Evolutionary conservation across 1,140 invertebrate genomes (phyloP).

Genomic region (Lepidurus packardi): DNA sequence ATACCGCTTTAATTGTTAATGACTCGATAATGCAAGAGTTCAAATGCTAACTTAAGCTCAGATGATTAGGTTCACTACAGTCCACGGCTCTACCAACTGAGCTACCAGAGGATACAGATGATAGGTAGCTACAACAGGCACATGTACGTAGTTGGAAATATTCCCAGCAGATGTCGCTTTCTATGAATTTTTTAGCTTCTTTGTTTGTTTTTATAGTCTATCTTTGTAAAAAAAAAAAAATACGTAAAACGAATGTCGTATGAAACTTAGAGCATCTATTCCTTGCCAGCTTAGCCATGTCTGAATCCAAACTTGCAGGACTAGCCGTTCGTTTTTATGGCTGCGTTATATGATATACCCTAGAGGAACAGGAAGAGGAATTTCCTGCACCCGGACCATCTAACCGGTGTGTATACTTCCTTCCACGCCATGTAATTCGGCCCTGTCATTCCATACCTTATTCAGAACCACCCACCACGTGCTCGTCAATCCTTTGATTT

Average conservation of each 20-base stretch:
- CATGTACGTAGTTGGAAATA: not conserved
- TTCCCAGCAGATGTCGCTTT: not conserved
- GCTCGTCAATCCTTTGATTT: not conserved
- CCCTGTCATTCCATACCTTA: not conserved
- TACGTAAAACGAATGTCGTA: not conserved
- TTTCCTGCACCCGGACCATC: slow-evolving; percentile 2
- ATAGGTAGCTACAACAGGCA: not conserved
- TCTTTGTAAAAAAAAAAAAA: not conserved
- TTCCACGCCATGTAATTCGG: slow-evolving; percentile 14
- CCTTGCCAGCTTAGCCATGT: not conserved
- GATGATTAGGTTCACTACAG: too few relatives aligned
- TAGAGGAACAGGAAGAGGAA: slow-evolving; percentile 15
- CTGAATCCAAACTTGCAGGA: not conserved
- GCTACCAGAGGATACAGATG: too few relatives aligned
- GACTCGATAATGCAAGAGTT: too few relatives aligned
- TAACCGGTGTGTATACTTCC: not conserved
- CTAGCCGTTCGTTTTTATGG: not conserved
- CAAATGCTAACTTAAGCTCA: too few relatives aligned
- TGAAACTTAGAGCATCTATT: not conserved
- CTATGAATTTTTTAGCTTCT: not conserved
- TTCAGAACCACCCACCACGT: slow-evolving; percentile 4
- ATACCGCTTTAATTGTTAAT: too few relatives aligned
- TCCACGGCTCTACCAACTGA: too few relatives aligned
- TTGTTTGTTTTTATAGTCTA: not conserved
- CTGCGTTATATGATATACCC: slow-evolving; percentile 21